These are phyloP conservation scores for Lepus oiostolus DNA, from an alignment of 2,797 vertebrate species.

Conservation along the genomic window DNA sequence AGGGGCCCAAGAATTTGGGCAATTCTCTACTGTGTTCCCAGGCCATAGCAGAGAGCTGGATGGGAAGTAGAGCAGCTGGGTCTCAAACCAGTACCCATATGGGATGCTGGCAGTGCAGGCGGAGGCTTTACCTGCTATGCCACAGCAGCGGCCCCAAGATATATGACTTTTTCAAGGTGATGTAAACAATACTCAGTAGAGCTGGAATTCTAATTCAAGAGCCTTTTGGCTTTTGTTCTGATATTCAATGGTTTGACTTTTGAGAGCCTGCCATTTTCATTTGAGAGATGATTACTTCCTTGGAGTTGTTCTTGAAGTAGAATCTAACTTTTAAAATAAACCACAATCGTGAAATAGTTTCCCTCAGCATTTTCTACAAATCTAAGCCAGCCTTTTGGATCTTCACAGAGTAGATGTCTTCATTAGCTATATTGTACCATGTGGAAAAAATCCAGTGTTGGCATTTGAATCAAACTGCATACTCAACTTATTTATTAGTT, in stretches of 20 bases:
- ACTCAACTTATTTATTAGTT: conserved; percentile 67
- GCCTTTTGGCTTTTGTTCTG: not conserved
- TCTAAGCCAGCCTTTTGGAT: conserved; percentile 22
- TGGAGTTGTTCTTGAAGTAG: not conserved
- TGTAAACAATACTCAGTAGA: not conserved
- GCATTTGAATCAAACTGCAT: conserved; percentile 29
- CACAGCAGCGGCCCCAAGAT: not conserved
- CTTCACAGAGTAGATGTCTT: conserved; percentile 29
- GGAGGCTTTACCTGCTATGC: too few species aligned
- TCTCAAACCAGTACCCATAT: too few species aligned
- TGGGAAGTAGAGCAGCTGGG: too few species aligned
- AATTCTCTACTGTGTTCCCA: too few species aligned
- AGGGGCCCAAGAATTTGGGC: too few species aligned
- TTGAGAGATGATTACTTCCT: not conserved
- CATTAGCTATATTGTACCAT: conserved; percentile 39
- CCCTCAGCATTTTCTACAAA: conserved; percentile 44
- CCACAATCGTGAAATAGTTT: conserved; percentile 1
- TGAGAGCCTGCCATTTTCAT: not conserved
- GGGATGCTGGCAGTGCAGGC: too few species aligned
- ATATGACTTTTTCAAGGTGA: not conserved
- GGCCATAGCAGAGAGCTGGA: too few species aligned
- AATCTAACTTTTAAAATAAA: conserved; percentile 48
- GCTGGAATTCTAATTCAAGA: not conserved
- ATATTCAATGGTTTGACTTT: not conserved
- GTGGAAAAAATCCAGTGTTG: conserved; percentile 28